Conservation (phyloP, 1,140 invertebrate genomes). For the Drosophila jambulina region DNA sequence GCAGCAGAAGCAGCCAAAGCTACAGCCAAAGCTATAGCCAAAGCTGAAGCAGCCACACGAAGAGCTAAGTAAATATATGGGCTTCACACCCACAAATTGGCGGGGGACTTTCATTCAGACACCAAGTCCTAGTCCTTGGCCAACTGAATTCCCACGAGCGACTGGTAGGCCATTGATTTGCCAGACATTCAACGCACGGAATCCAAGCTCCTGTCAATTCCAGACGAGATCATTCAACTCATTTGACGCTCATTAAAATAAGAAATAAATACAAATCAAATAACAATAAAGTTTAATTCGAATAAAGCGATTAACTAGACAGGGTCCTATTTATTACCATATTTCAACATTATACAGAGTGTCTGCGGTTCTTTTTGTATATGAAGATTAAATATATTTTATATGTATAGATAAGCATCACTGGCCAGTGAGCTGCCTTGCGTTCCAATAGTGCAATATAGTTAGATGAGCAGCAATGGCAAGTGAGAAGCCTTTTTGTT, state of each 20-base stretch:
- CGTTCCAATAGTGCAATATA: no score
- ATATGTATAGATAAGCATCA: no score
- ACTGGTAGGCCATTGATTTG: slow-evolving; percentile 16
- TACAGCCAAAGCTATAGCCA: slow-evolving; percentile 22
- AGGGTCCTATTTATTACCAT: not conserved
- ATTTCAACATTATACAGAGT: not conserved
- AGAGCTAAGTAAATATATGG: slow-evolving; percentile 57
- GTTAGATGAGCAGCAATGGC: no score
- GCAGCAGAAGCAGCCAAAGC: slow-evolving; percentile 9
- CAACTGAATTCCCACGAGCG: slow-evolving; percentile 10
- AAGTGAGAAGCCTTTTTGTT: no score
- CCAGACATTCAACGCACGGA: slow-evolving; percentile 8
- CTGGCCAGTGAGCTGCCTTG: no score
- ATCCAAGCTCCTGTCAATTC: not conserved
- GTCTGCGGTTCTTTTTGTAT: not conserved
- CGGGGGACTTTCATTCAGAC: slow-evolving; percentile 6
- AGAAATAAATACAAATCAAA: not conserved
- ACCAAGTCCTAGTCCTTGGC: not conserved
- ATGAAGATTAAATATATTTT: no score
- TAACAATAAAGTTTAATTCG: not conserved
- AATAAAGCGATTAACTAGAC: not conserved
- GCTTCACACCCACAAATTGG: slow-evolving; percentile 43
- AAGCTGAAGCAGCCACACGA: slow-evolving; percentile 31
- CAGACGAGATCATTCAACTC: slow-evolving; percentile 14
- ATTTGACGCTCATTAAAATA: slow-evolving; percentile 1